phyloP scores from a whole-genome alignment of 2,797 vertebrate species.

The Pelobates cultripes region DNA sequence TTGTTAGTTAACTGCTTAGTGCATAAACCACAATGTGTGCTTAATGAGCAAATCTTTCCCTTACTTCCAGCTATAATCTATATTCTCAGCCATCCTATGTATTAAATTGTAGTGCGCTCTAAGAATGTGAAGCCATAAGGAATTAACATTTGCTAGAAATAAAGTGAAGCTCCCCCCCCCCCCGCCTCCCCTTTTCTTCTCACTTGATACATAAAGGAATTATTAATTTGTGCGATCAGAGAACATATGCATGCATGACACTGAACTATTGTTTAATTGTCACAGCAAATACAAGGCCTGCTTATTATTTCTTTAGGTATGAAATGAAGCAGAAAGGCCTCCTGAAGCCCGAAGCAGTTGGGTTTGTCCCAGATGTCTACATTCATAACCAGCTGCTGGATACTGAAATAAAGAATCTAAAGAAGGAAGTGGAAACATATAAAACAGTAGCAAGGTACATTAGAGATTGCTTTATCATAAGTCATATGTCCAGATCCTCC shows the following conservation, averaged over 20 bases:
- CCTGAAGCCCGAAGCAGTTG: slow-evolving; percentile 59
- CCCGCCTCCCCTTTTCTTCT: too few species aligned
- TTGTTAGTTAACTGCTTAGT: too few species aligned
- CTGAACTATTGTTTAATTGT: slow-evolving; percentile 12
- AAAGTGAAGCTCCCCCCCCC: too few species aligned
- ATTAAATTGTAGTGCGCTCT: too few species aligned
- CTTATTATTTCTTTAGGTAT: slow-evolving; percentile 64
- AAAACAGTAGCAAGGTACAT: slow-evolving; percentile 70
- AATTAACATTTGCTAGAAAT: too few species aligned
- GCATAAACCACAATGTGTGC: too few species aligned
- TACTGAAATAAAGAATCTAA: slow-evolving; percentile 72
- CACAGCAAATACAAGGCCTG: not conserved
- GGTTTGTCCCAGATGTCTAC: slow-evolving; percentile 76
- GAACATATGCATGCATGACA: slow-evolving; percentile 4
- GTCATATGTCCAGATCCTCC: too few species aligned
- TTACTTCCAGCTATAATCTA: too few species aligned
- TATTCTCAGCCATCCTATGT: too few species aligned
- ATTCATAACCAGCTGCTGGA: slow-evolving; percentile 76
- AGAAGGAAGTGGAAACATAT: slow-evolving; percentile 76
- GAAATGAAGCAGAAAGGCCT: slow-evolving; percentile 78
- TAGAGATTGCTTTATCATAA: not conserved
- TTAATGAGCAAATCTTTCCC: too few species aligned
- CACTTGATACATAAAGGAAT: not conserved
- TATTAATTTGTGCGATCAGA: not conserved
- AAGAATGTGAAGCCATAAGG: too few species aligned